phyloP scores from a whole-genome alignment of 2,888 invertebrate species.

The Campaea margaritaria region DNA sequence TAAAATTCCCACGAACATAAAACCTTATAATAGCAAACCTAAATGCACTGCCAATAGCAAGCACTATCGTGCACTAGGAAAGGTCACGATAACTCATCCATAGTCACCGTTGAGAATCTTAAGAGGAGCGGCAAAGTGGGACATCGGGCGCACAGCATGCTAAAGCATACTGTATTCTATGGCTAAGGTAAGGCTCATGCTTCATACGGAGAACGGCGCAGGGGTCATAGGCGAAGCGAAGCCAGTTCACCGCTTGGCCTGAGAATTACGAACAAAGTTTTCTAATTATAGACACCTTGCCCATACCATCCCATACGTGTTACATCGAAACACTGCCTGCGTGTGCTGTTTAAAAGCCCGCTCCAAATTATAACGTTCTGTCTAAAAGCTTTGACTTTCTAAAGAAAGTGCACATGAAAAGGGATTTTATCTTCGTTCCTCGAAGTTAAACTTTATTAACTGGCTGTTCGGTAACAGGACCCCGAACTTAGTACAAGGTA shows the following conservation, averaged over 20 bases:
- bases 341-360: conserved; percentile 11
- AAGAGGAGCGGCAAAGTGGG: conserved; percentile 33
- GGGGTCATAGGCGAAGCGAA: conserved; percentile 53
- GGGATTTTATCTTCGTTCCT: conserved; percentile 3
- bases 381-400: neutral
- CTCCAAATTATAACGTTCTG: conserved; percentile 10
- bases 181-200: neutral
- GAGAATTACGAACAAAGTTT: conserved; percentile 58
- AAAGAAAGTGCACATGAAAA: conserved; percentile 3
- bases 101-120: conserved; percentile 13
- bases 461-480: conserved; percentile 10
- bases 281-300: conserved; percentile 67
- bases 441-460: conserved; percentile 18
- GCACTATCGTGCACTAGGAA: conserved; percentile 1
- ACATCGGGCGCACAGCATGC: conserved; percentile 26
- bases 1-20: neutral
- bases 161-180: too few relatives aligned
- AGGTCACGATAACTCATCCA: conserved; percentile 9
- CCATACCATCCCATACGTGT: conserved; percentile 45
- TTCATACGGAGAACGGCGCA: conserved; percentile 29
- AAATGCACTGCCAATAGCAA: neutral
- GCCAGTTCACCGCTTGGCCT: conserved; percentile 53
- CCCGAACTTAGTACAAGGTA: conserved; percentile 37
- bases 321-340: conserved; percentile 23
- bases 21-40: neutral